Evolutionary conservation across 2,797 vertebrate genomes (phyloP), one percentile per base, ranked within the genome.

Genomic region (Sebastes umbrosus): DNA sequence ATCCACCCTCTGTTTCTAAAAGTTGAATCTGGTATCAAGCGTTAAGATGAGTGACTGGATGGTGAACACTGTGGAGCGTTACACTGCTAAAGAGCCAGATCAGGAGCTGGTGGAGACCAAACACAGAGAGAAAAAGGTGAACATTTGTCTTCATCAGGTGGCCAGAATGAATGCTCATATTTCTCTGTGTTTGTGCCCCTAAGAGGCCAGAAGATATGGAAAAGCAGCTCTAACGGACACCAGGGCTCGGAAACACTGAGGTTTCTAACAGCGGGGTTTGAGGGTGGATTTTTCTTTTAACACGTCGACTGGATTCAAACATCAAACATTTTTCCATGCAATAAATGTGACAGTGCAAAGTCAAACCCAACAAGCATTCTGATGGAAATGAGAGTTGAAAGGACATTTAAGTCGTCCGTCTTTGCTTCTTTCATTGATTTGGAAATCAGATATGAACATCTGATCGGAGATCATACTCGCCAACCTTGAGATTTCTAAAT

Each of bases 251-350:
- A 43, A 43, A 43, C 39, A 43, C 14, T 16, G 39, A 43, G 39
- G 13, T 43, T 43, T 43, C 39, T 16, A 22, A 54, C 52, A 54
- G 10, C 52, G 18, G 10, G 20, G 34, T 54, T 69, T 22, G 9
- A 82, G 67, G 75, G 80, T 72, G 79, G 69, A 63, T 66, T 82
- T 84, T 75, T 79, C 77, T 52, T 79, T 69, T 46, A 11, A 75
- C 72, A 58, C 25, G 66, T 62, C 16, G 10, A 69, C 20, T 16
- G 4, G 11, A 36, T 59, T 72, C 9, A 34, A 32, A 25, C 16
- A 14, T 18, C 43, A 46, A 39, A 66, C 43, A 60, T 20, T 50
- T 75, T 52, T 32, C 25, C 36, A 22, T 8, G 13, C 14, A 34
- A 31, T 4, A 16, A 34, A 73, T 27, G 24, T 6, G 31, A 65